Percentiles rank a stretch among this genome's conserved stretches.
Conservation (phyloP, 1,140 invertebrate species). For the Papilio machaon region DNA sequence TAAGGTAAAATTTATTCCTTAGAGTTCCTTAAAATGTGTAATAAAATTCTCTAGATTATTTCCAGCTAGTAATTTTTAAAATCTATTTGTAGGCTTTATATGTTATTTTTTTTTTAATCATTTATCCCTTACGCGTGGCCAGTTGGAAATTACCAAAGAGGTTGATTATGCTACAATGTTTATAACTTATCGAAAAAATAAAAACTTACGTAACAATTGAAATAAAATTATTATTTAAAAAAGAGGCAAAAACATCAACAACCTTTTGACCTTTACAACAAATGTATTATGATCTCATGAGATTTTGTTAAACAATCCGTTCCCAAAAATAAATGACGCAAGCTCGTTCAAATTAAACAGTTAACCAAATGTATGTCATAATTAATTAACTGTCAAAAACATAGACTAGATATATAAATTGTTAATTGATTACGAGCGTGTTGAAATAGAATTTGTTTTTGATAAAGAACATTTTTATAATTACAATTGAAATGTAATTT, state of each 20-base stretch:
- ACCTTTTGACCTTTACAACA: background rate
- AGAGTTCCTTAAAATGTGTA: background rate
- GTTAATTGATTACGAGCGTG: background rate
- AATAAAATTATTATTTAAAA: no score
- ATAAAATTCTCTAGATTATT: background rate
- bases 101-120: background rate
- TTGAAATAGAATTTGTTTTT: no score
- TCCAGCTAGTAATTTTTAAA: background rate
- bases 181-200: no score
- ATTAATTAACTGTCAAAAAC: background rate
- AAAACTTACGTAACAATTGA: no score
- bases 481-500: no score
- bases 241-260: no score
- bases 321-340: background rate
- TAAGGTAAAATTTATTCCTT: background rate
- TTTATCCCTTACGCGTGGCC: no score
- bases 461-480: no score
- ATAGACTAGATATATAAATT: background rate
- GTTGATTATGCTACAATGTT: no score
- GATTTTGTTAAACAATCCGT: background rate
- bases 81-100: background rate
- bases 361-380: background rate
- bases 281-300: background rate
- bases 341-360: background rate
- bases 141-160: no score